phyloP scores from a whole-genome alignment of 2,888 invertebrate species.

The Hydrotaea cyrtoneurina region DNA sequence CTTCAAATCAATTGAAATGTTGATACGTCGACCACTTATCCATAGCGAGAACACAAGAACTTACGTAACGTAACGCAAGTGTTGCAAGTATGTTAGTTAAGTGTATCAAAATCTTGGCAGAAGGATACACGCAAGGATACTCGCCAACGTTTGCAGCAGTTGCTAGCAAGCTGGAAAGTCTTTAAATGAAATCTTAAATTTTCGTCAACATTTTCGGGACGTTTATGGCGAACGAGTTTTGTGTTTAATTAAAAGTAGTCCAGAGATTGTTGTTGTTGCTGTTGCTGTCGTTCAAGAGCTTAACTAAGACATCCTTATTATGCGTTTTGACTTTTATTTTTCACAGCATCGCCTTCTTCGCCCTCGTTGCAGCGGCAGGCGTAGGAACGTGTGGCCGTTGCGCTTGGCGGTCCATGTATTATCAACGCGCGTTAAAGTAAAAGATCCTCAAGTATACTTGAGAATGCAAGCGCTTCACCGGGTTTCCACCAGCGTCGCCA shows the following conservation, averaged over 20 bases:
- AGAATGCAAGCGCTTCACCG: conserved; percentile 67
- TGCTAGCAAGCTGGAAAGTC: not conserved
- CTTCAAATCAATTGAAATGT: conserved; percentile 68
- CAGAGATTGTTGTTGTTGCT: not conserved
- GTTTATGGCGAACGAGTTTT: not conserved
- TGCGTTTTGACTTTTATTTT: conserved; percentile 62
- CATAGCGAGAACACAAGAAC: conserved; percentile 46
- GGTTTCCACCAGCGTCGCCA: conserved; percentile 51
- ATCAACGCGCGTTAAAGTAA: conserved; percentile 64
- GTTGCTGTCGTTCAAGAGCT: conserved; percentile 1
- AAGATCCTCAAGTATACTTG: conserved; percentile 56
- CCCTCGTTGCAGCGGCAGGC: conserved; percentile 16
- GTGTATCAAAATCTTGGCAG: conserved; percentile 65
- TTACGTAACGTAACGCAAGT: conserved; percentile 62
- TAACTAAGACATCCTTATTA: conserved; percentile 55
- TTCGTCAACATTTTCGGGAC: not conserved
- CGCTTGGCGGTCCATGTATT: conserved; percentile 59
- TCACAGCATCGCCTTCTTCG: not conserved
- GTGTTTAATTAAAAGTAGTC: conserved; percentile 35
- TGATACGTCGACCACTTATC: conserved; percentile 66
- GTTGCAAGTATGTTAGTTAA: conserved; percentile 66
- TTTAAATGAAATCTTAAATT: conserved; percentile 47
- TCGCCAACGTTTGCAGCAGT: too few species aligned
- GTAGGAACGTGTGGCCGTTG: conserved; percentile 49
- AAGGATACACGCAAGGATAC: conserved; percentile 28